Evolutionary conservation across 2,113 vertebrate genomes (phyloP).

Genomic region (Mus musculus): DNA sequence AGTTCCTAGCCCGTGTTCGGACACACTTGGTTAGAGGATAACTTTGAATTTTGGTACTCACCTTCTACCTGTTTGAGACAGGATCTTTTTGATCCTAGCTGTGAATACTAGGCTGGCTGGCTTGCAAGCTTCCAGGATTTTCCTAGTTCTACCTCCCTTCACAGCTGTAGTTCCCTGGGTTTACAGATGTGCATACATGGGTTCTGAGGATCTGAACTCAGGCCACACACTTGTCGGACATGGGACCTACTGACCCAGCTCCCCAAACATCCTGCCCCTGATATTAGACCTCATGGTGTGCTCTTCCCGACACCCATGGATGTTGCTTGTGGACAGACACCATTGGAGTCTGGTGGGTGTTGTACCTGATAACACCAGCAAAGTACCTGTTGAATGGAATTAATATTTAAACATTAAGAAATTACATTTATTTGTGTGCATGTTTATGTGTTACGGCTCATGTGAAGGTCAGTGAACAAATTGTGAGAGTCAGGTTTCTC

Average conservation of each 20-base stretch:
- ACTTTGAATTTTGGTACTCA: neutral
- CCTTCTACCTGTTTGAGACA: neutral
- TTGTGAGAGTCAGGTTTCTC: neutral
- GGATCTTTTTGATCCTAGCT: neutral
- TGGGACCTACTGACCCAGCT: neutral
- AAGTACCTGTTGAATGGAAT: neutral
- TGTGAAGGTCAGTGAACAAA: neutral
- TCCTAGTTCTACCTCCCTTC: neutral
- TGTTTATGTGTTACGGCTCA: neutral
- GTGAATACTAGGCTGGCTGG: neutral
- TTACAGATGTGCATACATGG: neutral
- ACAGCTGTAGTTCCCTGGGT: neutral
- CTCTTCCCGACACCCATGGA: neutral
- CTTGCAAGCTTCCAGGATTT: neutral
- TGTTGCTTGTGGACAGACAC: too few species aligned
- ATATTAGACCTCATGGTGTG: neutral
- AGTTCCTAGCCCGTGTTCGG: neutral
- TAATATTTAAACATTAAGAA: neutral
- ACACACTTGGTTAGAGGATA: neutral
- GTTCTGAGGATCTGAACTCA: neutral
- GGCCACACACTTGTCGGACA: neutral
- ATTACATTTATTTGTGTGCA: neutral
- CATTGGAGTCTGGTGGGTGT: neutral
- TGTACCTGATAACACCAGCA: neutral
- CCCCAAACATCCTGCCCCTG: neutral